phyloP scores from a whole-genome alignment of 2,797 vertebrate genomes.

The Dendrocincla tyrannina region DNA sequence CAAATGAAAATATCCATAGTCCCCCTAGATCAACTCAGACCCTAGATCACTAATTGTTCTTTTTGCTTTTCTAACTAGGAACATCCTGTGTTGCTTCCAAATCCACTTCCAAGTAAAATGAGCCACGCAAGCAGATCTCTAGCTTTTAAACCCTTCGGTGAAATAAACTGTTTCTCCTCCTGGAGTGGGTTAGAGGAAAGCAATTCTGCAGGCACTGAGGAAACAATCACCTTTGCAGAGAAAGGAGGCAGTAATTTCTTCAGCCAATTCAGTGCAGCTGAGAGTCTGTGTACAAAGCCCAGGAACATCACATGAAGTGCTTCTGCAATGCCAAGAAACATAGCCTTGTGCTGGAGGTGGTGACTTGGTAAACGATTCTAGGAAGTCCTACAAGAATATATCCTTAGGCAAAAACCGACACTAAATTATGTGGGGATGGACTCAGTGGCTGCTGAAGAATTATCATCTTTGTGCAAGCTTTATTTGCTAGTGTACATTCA shows the following conservation, averaged over 20 bases:
- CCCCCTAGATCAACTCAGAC: not conserved
- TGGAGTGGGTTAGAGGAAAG: not conserved
- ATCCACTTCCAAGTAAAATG: not conserved
- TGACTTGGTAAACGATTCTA: not conserved
- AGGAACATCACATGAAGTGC: not conserved
- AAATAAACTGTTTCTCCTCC: not conserved
- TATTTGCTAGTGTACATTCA: not conserved
- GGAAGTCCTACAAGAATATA: not conserved
- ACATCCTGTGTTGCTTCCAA: not conserved
- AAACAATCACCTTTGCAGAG: not conserved
- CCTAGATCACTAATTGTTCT: not conserved
- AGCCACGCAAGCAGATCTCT: not conserved
- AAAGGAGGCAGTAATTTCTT: not conserved
- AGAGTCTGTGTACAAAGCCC: not conserved
- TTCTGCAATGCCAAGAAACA: not conserved
- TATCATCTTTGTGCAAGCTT: not conserved
- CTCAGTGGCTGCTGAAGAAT: not conserved
- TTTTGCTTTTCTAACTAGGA: not conserved
- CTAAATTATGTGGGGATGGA: not conserved
- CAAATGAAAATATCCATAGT: not conserved
- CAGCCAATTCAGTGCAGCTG: not conserved
- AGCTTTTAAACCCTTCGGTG: not conserved
- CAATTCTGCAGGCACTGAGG: not conserved
- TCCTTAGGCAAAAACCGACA: not conserved
- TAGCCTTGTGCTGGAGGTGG: not conserved